Evolutionary conservation across 2,888 invertebrate genomes (phyloP), one percentile per base, ranked within the genome.

Genomic region (Halocaridina rubra): DNA sequence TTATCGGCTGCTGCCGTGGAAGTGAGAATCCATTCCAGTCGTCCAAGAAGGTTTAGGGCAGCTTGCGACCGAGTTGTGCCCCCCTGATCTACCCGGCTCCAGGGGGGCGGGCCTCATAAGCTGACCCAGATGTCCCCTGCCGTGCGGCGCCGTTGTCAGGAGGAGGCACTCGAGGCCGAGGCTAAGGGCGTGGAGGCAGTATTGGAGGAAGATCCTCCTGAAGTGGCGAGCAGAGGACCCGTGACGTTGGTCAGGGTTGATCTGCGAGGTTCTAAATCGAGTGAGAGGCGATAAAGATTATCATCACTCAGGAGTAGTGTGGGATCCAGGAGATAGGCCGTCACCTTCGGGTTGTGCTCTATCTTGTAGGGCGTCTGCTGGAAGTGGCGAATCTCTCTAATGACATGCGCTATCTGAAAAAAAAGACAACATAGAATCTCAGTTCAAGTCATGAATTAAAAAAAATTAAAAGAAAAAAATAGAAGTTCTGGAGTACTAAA

Each of bases 341-440:
- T 93, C 13, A 96, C 96, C 92, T 96, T 95, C 24, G 94, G 93
- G 89, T 95, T 95, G 89, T 95, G 93, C 89, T 96, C 96, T 89
- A 97, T 97, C 92, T 96, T 96, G 91, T 97, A 97, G 0, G 96
- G 95, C 1, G 96, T 96, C 91, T 97, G 96, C 90, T 97, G 97
- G 90, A 96, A 97, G 90, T 96, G 95, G 19, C 96, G 93, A 88
- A 97, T 96, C 92, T 97, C 97, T 78, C 97, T 93, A 89, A 97
- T 97, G 5, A 97, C 96, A 90, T 97, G 97, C 4, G 97, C 97
- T 90, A 97, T 95, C 96, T 97, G 92, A 22, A 92, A 93, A 39
- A 77, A 78, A 33, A n/a, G 29, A 24, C n/a, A 13, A n/a, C n/a
- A n/a, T n/a, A n/a, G n/a, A n/a, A n/a, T n/a, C n/a, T n/a, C n/a